Base-by-base conservation (phyloP, 2,113 vertebrate genomes). In the Cebus imitator region DNA sequence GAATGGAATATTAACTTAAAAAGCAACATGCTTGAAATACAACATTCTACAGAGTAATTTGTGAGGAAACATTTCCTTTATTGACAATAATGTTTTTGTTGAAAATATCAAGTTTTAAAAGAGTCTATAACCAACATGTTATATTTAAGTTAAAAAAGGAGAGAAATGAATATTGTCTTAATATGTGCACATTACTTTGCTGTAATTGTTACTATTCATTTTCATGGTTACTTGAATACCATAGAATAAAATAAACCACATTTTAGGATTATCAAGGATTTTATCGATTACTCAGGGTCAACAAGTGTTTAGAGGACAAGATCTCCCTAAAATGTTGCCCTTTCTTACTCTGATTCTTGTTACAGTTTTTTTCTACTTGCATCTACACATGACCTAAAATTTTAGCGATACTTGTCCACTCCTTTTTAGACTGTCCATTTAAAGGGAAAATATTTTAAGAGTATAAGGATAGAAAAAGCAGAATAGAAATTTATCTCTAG, bases 241-340 rank as follows among this genome's bases (percentile, higher is more conserved):
- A 6, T 30, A 80, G 64, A 80, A 75, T 21, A 95, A 68, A 80
- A 10, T 66, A 78, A 58, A 48, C 17, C 30, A 32, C 20, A 32
- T n/a, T 91, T 95, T 75, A 92, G 18, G 12, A 70, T 90, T 92
- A 80, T 79, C 18, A 93, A 87, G 50, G 76, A 76, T 88, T 95
- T 94, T 92, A 80, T 79, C 35, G 91, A 87, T 45, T 76, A 72
- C 78, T 96, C 35, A 93, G 27, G 57, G 10, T 78, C 30, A 89
- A 58, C 4, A 61, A 86, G 12, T 86, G 18, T 57, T 86, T 52
- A 8, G 23, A 94, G 20, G 37, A 45, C 11, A 84, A 87, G 37
- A 57, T 50, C 4, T 50, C 83, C 72, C 70, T 87, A 52, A 93
- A 91, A 88, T 45, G 61, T 21, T 37, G 12, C 32, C 37, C 12